Evolutionary conservation across 2,888 invertebrate genomes (phyloP).

Genomic region (Lepidocyrtinus sp.): DNA sequence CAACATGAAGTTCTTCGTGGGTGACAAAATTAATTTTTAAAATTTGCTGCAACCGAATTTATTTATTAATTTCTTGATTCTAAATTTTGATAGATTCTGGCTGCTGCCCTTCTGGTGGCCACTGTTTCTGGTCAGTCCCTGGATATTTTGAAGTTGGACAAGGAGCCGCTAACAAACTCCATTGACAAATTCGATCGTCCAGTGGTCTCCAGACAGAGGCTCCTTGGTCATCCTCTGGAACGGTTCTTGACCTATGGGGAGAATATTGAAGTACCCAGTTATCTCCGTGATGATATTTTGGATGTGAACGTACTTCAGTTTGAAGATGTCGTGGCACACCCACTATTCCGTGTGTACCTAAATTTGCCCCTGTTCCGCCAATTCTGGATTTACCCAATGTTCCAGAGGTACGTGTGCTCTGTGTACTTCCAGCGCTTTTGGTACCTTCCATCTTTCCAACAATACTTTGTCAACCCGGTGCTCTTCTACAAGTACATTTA

Average conservation of each 20-base stretch:
- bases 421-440: slow-evolving; percentile 60
- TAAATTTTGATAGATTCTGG: slow-evolving; percentile 35
- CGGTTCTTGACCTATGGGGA: slow-evolving; percentile 12
- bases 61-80: neutral
- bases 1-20: slow-evolving; percentile 48
- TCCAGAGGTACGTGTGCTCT: slow-evolving; percentile 45
- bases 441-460: slow-evolving; percentile 45
- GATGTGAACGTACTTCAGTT: slow-evolving; percentile 33
- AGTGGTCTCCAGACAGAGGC: neutral
- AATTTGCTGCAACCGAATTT: neutral
- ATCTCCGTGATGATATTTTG: no score
- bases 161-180: slow-evolving; percentile 45
- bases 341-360: slow-evolving; percentile 47
- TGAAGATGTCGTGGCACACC: slow-evolving; percentile 38
- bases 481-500: slow-evolving; percentile 64
- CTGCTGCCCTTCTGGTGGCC: slow-evolving; percentile 46
- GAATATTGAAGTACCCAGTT: no score
- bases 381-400: slow-evolving; percentile 48
- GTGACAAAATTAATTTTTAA: slow-evolving; percentile 12
- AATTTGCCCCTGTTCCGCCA: slow-evolving; percentile 55
- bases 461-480: slow-evolving; percentile 60
- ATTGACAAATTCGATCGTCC: slow-evolving; percentile 19
- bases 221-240: neutral
- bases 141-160: slow-evolving; percentile 25
- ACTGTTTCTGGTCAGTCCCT: slow-evolving; percentile 33